Percentiles rank a stretch among this genome's conserved stretches.
Evolutionary conservation across 2,113 vertebrate species (phyloP).

Genomic region (Ophiodon elongatus): DNA sequence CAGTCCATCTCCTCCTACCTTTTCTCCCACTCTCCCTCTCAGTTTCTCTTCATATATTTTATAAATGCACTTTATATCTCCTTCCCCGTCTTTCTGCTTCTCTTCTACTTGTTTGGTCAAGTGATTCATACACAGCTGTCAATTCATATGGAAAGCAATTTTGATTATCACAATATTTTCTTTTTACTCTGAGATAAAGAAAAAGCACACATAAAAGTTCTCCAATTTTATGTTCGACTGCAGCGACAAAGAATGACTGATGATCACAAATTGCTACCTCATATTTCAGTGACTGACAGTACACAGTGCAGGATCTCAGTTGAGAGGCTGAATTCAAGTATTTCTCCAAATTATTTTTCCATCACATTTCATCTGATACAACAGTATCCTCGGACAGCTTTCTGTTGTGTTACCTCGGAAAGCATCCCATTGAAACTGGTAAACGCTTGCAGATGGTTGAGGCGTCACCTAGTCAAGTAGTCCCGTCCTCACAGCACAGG

Average conservation of each 20-base stretch:
- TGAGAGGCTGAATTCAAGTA: background rate
- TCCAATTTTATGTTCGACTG: background rate
- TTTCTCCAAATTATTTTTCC: background rate
- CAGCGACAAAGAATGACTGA: slow-evolving; percentile 17
- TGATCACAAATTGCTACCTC: slow-evolving; percentile 22
- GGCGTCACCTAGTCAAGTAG: slow-evolving; percentile 38
- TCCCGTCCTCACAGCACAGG: slow-evolving; percentile 5
- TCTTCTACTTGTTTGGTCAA: background rate
- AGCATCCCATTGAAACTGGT: slow-evolving; percentile 23
- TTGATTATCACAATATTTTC: background rate
- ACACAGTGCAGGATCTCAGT: background rate
- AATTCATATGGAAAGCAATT: background rate
- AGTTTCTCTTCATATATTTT: background rate
- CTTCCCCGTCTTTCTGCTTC: background rate
- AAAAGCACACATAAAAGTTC: background rate
- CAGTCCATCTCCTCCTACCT: background rate
- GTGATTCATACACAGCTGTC: slow-evolving; percentile 18
- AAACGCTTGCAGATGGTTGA: slow-evolving; percentile 50
- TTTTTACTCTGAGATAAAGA: background rate
- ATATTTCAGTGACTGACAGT: background rate
- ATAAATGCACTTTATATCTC: background rate
- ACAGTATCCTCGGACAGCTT: background rate
- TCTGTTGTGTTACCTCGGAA: slow-evolving; percentile 25
- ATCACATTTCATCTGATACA: background rate
- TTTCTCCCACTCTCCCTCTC: background rate